phyloP scores from a whole-genome alignment of 2,797 vertebrate species.

The Taenioides sp. region DNA sequence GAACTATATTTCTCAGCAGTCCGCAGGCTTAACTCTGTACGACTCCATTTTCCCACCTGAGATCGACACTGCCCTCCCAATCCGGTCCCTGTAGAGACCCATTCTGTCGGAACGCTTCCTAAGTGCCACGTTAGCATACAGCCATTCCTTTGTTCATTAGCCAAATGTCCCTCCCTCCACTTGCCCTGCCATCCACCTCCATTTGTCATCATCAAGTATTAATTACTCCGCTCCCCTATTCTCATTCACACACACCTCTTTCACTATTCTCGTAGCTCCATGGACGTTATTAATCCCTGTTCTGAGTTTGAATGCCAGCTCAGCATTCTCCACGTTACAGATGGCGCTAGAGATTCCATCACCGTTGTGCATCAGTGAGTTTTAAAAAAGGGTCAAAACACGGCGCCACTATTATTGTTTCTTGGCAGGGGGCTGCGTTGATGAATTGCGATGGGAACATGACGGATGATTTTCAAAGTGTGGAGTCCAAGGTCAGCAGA shows the following conservation, averaged over 20 bases:
- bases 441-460: slow-evolving; percentile 49
- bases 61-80: slow-evolving; percentile 27
- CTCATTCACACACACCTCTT: slow-evolving; percentile 38
- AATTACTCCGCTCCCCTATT: slow-evolving; percentile 64
- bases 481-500: slow-evolving; percentile 57
- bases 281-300: slow-evolving; percentile 65
- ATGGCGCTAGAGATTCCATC: slow-evolving; percentile 55
- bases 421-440: slow-evolving; percentile 40
- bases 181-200: slow-evolving; percentile 53
- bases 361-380: slow-evolving; percentile 27
- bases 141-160: slow-evolving; percentile 68
- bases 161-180: slow-evolving; percentile 51
- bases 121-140: slow-evolving; percentile 52
- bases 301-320: slow-evolving; percentile 51
- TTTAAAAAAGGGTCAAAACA: slow-evolving; percentile 35
- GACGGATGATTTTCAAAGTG: slow-evolving; percentile 50
- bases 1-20: slow-evolving; percentile 21
- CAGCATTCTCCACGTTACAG: slow-evolving; percentile 61
- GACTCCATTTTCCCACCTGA: slow-evolving; percentile 26
- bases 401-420: slow-evolving; percentile 55
- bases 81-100: slow-evolving; percentile 17
- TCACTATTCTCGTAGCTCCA: slow-evolving; percentile 26
- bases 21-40: slow-evolving; percentile 17
- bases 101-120: slow-evolving; percentile 41
- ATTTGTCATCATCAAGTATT: slow-evolving; percentile 77